These are phyloP conservation scores for Eupsilia transversa DNA, from an alignment of 2,888 invertebrate genomes.

Conservation along the genomic window DNA sequence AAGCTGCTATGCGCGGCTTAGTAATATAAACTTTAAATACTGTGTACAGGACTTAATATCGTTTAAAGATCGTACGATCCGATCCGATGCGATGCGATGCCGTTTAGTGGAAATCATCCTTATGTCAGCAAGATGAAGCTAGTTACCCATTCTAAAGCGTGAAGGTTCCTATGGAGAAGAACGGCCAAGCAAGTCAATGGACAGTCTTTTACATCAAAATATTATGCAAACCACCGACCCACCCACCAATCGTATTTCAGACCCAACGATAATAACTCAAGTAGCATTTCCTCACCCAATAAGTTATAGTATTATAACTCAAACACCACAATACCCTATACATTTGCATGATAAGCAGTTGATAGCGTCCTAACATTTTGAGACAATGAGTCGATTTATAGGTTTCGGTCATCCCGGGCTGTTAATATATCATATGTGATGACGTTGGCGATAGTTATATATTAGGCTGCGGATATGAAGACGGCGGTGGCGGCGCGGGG, in stretches of 20 bases:
- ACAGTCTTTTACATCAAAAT: neutral
- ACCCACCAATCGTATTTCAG: neutral
- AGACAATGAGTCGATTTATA: conserved; percentile 53
- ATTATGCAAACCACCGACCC: neutral
- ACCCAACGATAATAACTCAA: neutral
- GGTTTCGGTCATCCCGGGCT: conserved; percentile 30
- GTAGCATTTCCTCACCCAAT: neutral
- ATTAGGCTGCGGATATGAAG: too few relatives aligned
- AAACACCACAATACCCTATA: neutral
- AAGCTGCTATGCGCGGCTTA: too few relatives aligned
- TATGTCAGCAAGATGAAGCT: too few relatives aligned
- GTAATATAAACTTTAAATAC: too few relatives aligned
- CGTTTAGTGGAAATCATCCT: too few relatives aligned
- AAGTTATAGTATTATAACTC: neutral
- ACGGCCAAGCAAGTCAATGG: neutral
- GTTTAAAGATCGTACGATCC: too few relatives aligned
- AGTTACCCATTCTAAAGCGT: too few relatives aligned
- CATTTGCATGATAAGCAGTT: conserved; percentile 26
- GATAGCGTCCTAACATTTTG: conserved; percentile 13
- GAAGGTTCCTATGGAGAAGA: neutral
- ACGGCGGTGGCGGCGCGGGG: too few relatives aligned
- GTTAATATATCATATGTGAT: conserved; percentile 40
- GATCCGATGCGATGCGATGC: too few relatives aligned
- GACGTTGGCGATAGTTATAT: conserved; percentile 26
- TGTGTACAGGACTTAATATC: too few relatives aligned